These are phyloP conservation scores for Mirounga angustirostris DNA, from an alignment of 2,113 vertebrate species.

Conservation along the genomic window DNA sequence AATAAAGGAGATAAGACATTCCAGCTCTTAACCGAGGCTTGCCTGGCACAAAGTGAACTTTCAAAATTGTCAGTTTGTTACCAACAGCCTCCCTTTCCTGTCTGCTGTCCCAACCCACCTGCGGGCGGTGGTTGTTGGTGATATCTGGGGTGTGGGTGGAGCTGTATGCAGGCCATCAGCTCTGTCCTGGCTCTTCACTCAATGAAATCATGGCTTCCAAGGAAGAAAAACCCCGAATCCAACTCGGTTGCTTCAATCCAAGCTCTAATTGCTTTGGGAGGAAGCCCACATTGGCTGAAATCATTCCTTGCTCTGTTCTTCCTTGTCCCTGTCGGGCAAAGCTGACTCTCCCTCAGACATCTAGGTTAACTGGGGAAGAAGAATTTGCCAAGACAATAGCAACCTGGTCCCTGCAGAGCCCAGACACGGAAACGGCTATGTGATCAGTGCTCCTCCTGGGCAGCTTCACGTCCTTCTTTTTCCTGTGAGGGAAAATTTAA, in stretches of 20 bases:
- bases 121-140: background rate
- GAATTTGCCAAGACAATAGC: conserved; percentile 2
- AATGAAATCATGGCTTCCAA: background rate
- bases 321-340: background rate
- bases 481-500: conserved; percentile 22
- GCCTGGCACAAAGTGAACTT: background rate
- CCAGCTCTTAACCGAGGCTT: background rate
- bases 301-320: conserved; percentile 33
- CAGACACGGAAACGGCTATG: background rate
- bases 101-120: background rate
- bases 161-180: background rate
- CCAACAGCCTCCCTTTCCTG: background rate
- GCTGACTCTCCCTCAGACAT: background rate
- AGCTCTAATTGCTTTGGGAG: conserved; percentile 31
- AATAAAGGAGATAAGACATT: background rate
- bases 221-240: background rate
- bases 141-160: background rate
- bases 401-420: background rate
- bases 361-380: background rate
- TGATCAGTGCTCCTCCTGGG: background rate
- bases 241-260: background rate
- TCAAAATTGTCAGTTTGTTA: background rate
- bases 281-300: background rate
- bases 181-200: background rate
- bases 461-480: conserved; percentile 11